These are phyloP conservation scores for Rhizoglyphus robini DNA, from an alignment of 1,140 invertebrate genomes.

Conservation along the genomic window DNA sequence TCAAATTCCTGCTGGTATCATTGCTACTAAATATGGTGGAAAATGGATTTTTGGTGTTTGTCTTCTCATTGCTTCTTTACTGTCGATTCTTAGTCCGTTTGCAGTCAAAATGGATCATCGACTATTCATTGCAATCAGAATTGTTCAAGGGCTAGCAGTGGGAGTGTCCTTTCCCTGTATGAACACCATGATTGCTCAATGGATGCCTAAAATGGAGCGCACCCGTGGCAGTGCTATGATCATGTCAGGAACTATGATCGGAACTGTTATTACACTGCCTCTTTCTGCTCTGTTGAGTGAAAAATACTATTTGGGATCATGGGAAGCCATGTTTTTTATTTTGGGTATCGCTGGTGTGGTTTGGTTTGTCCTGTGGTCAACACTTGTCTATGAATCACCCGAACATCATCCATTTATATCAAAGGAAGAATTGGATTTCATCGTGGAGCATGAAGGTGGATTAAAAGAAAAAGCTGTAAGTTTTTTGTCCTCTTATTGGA, in stretches of 20 bases:
- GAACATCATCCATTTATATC: constrained; percentile 23
- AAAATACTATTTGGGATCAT: constrained; percentile 20
- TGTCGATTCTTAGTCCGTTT: constrained; percentile 20
- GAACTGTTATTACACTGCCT: constrained; percentile 29
- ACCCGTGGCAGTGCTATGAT: constrained; percentile 13
- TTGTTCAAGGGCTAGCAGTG: constrained; percentile 28
- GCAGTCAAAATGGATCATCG: constrained; percentile 6
- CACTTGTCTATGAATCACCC: constrained; percentile 21
- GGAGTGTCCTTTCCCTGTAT: constrained; percentile 32
- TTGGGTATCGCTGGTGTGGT: constrained; percentile 21
- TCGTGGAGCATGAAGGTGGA: constrained; percentile 41
- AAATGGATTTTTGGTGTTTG: constrained; percentile 64
- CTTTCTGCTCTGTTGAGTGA: constrained; percentile 21
- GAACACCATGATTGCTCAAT: constrained; percentile 33
- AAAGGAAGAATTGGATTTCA: constrained; percentile 10
- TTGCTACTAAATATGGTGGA: constrained; percentile 60
- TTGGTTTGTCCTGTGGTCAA: constrained; percentile 24
- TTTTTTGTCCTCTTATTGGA: no score
- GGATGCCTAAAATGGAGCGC: constrained; percentile 24
- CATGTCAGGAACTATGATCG: constrained; percentile 29
- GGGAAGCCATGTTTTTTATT: constrained; percentile 24
- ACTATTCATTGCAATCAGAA: constrained; percentile 2
- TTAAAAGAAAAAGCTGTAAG: constrained; percentile 23
- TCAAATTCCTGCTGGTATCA: constrained; percentile 60
- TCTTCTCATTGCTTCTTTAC: constrained; percentile 17